phyloP scores from a whole-genome alignment of 2,113 vertebrate species.

The Sorex fumeus region DNA sequence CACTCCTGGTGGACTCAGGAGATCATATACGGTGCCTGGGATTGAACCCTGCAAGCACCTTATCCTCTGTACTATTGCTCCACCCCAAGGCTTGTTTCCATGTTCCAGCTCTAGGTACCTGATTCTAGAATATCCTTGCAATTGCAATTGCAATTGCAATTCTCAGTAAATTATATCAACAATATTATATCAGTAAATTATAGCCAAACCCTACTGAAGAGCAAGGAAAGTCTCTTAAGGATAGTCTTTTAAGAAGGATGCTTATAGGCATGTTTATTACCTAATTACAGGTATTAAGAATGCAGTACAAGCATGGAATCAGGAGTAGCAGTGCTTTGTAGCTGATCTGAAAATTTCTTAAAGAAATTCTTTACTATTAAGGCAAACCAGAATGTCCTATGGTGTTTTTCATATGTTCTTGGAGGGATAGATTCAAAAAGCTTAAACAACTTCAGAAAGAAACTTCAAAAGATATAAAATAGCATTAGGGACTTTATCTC shows the following conservation, averaged over 20 bases:
- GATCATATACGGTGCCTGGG: no score
- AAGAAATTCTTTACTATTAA: slow-evolving; percentile 66
- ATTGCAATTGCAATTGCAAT: slow-evolving; percentile 41
- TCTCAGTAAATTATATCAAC: slow-evolving; percentile 42
- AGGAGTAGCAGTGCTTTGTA: slow-evolving; percentile 56
- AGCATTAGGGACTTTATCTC: slow-evolving; percentile 64
- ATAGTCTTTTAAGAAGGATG: neutral
- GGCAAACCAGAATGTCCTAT: slow-evolving; percentile 38
- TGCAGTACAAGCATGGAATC: neutral
- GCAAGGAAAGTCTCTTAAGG: slow-evolving; percentile 52
- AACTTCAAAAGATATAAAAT: slow-evolving; percentile 70
- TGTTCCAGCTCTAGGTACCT: neutral
- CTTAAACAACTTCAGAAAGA: slow-evolving; percentile 75
- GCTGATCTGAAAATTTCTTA: slow-evolving; percentile 22
- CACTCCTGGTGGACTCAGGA: no score
- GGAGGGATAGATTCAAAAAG: slow-evolving; percentile 74
- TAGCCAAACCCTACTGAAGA: slow-evolving; percentile 33
- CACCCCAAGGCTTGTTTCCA: neutral
- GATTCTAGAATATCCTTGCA: neutral
- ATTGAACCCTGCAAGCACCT: no score
- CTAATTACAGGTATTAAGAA: slow-evolving; percentile 20
- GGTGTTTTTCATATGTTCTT: slow-evolving; percentile 58
- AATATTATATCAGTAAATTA: slow-evolving; percentile 56
- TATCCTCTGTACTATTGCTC: no score
- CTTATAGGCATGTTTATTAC: slow-evolving; percentile 1